Evolutionary conservation across 23 tunicate species (phyloP).

Genomic region (Diplosoma virens): DNA sequence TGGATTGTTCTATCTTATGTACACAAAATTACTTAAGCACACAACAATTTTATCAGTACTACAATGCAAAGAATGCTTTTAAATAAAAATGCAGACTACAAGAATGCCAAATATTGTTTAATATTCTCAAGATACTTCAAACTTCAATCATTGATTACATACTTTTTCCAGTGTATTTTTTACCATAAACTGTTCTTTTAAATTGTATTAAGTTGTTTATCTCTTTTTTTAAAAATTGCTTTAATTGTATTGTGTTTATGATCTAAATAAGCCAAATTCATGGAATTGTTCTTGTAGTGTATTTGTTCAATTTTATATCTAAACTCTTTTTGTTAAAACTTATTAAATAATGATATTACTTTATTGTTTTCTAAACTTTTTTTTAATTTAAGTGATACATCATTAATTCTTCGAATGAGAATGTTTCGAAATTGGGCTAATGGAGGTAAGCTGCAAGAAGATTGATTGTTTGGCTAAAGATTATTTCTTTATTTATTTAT

Average conservation of each 20-base stretch:
- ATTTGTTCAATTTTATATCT: not conserved
- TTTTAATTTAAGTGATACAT: slow-evolving; percentile 68
- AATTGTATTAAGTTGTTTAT: too few relatives aligned
- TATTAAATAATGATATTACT: too few relatives aligned
- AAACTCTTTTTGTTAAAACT: not conserved
- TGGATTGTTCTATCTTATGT: too few relatives aligned
- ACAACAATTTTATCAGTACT: not conserved
- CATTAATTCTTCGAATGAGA: slow-evolving; percentile 66
- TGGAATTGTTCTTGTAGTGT: not conserved
- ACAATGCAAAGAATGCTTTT: not conserved
- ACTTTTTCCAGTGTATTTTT: too few relatives aligned
- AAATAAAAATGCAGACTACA: not conserved
- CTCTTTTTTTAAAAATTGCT: too few relatives aligned
- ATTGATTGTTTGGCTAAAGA: too few relatives aligned
- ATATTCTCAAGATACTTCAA: too few relatives aligned
- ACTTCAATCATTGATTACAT: too few relatives aligned
- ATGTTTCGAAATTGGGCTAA: slow-evolving; percentile 86
- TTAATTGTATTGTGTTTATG: too few relatives aligned
- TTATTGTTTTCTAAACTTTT: not conserved
- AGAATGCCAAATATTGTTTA: too few relatives aligned
- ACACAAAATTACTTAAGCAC: not conserved
- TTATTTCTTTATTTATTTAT: too few relatives aligned
- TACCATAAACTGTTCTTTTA: too few relatives aligned
- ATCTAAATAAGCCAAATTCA: not conserved
- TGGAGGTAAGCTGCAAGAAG: slow-evolving; percentile 72